Evolutionary conservation across 2,797 vertebrate genomes (phyloP).

Genomic region (Lutjanus campechanus): DNA sequence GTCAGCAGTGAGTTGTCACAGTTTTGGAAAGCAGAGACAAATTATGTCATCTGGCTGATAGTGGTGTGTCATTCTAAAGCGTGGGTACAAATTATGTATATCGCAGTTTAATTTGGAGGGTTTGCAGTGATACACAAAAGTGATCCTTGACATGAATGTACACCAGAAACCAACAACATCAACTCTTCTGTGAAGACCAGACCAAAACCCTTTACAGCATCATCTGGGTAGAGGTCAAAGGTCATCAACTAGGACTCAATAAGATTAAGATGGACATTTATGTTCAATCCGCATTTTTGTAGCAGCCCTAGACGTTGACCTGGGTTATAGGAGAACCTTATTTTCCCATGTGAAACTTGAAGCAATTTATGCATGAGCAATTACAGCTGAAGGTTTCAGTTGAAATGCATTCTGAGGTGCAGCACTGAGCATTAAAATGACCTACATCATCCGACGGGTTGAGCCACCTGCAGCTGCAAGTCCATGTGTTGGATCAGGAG

Average conservation of each 20-base stretch:
- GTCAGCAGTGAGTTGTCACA: not conserved
- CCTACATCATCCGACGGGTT: not conserved
- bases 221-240: constrained; percentile 10
- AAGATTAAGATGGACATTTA: not conserved
- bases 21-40: not conserved
- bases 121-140: no score
- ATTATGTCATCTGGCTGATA: no score
- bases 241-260: not conserved
- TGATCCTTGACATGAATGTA: no score
- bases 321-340: not conserved
- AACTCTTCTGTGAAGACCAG: not conserved
- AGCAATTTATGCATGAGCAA: constrained; percentile 13
- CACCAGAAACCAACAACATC: not conserved
- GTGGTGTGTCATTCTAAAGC: not conserved
- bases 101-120: not conserved
- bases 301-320: not conserved
- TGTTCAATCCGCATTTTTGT: no score
- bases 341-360: constrained; percentile 1
- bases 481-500: not conserved
- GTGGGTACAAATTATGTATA: not conserved
- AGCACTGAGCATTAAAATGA: constrained; percentile 1
- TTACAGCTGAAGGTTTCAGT: constrained; percentile 14
- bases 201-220: not conserved
- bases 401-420: constrained; percentile 7
- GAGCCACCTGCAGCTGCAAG: not conserved